Evolutionary conservation across 1,140 invertebrate species (phyloP).

Genomic region (Drosophila repletoides): DNA sequence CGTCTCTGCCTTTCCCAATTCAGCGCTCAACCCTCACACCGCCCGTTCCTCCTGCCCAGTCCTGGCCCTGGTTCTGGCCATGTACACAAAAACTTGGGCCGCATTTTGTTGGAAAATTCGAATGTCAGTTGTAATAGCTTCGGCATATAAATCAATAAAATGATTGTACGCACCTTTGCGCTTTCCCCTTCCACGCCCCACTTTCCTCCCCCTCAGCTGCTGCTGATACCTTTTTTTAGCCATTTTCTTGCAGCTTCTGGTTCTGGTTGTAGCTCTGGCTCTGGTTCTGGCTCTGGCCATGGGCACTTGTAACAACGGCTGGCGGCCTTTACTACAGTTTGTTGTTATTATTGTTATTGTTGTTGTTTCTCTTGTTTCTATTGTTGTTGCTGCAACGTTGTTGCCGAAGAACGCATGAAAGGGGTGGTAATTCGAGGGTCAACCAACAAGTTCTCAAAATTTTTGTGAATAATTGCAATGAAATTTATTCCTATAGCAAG

Average conservation of each 20-base stretch:
- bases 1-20: constrained; percentile 14
- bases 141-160: constrained; percentile 82
- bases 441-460: background rate
- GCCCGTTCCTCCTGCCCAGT: background rate
- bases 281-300: constrained; percentile 54
- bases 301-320: constrained; percentile 57
- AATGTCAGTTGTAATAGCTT: constrained; percentile 82
- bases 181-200: constrained; percentile 4
- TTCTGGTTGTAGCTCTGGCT: constrained; percentile 51
- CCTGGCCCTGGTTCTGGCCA: constrained; percentile 2
- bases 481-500: background rate
- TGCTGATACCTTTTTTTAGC: constrained; percentile 15
- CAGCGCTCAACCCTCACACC: background rate
- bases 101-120: constrained; percentile 71
- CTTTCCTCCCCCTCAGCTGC: background rate
- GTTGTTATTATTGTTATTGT: constrained; percentile 14
- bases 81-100: constrained; percentile 42
- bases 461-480: too few species aligned
- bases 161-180: constrained; percentile 80
- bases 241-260: constrained; percentile 59
- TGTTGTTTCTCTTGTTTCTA: constrained; percentile 5
- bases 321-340: constrained; percentile 44
- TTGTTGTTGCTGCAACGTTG: constrained; percentile 59
- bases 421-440: constrained; percentile 53
- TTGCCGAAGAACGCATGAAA: constrained; percentile 56